Percentiles rank a stretch among this genome's conserved stretches.
Conservation (phyloP, 2,113 vertebrate genomes). For the Dipodomys ordii region DNA sequence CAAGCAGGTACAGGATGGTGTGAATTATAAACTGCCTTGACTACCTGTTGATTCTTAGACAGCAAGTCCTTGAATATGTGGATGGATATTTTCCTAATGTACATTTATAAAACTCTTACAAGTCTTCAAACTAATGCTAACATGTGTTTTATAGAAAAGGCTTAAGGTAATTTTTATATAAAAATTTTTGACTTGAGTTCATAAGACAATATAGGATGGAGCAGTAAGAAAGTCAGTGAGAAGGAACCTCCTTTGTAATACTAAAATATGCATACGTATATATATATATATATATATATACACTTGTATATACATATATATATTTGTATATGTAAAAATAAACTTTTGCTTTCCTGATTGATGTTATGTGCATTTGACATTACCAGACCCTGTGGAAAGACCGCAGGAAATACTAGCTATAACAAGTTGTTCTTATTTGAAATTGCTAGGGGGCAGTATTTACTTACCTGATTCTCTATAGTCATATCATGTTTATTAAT, state of each 20-base stretch:
- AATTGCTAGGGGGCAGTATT: slow-evolving; percentile 83
- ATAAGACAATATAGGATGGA: neutral
- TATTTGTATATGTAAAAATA: no score
- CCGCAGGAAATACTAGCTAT: neutral
- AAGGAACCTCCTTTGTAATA: neutral
- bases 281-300: neutral
- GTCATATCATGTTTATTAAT: neutral
- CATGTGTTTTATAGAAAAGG: neutral
- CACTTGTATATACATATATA: neutral
- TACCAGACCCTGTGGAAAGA: neutral
- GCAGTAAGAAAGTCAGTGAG: neutral
- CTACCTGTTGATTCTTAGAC: neutral
- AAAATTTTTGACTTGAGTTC: neutral
- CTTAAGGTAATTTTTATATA: no score
- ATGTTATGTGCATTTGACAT: neutral
- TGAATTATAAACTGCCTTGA: neutral
- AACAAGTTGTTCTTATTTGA: neutral
- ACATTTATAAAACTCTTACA: neutral
- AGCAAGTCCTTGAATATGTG: neutral
- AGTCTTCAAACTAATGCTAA: neutral
- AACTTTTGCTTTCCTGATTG: neutral
- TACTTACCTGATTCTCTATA: slow-evolving; percentile 48
- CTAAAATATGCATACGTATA: neutral
- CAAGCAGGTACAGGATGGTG: neutral
- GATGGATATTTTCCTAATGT: no score